Evolutionary conservation across 37 sponge, comb jelly and placozoan species (phyloP), one percentile per base, ranked within the genome.

Genomic region (Aplysina aerophoba): DNA sequence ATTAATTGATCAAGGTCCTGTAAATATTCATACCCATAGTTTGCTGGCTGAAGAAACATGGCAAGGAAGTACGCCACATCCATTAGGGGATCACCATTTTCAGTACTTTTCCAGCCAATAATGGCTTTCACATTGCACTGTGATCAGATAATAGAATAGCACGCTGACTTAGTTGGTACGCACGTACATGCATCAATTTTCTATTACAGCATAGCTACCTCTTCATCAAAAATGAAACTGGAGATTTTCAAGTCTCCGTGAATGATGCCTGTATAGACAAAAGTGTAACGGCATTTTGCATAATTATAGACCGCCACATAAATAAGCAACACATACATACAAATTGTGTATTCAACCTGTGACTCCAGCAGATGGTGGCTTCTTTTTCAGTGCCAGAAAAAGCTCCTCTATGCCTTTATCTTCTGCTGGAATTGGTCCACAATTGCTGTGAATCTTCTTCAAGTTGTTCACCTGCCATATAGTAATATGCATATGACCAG

Each of bases 211-310:
- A 28, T 35, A 69, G 34, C 0, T 34, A 69, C 71, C 71, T 69
- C 33, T 12, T 69, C 71, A 69, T 69, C 71, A 28, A 69, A 69
- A 35, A 69, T 69, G 33, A 69, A 30, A 27, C 34, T 69, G 17
- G 71, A 69, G 28, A 69, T 11, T 16, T 27, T 69, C 71, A 69
- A 31, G 33, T 69, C 71, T 34, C 71, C 71, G 30, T 69, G 71
- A 27, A 69, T 69, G 34, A 30, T 30, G 11, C 71, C 71, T 69
- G 6, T 31, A 28, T 30, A 69, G 22, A 69, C 30, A 30, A 12
- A 69, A 4, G 27, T 4, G 11, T 4, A 11, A 2, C 4, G 50
- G 50, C 50, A n/a, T n/a, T n/a, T n/a, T n/a, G n/a, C n/a, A n/a
- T n/a, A n/a, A n/a, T n/a, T n/a, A n/a, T n/a, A n/a, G n/a, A n/a